Conservation (phyloP, 2,113 vertebrate genomes). For the Paedocypris sp. region DNA sequence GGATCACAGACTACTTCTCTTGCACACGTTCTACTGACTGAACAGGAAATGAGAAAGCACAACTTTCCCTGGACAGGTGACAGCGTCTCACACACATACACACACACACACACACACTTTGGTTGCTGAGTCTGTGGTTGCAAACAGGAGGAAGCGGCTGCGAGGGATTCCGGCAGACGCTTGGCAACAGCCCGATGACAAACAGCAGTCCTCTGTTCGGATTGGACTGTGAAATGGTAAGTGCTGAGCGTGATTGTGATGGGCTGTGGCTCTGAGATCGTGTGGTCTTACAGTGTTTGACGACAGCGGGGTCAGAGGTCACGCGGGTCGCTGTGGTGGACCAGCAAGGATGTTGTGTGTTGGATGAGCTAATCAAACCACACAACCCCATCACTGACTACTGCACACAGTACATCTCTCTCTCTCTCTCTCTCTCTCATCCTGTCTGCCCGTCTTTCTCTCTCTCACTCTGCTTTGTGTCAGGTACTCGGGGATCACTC, state of each 20-base stretch:
- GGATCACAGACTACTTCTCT: conserved; percentile 42
- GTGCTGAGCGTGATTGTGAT: conserved; percentile 4
- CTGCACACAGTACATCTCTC: conserved; percentile 64
- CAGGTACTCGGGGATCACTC: conserved; percentile 82
- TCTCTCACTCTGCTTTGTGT: neutral
- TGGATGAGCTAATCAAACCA: conserved; percentile 79
- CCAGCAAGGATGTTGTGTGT: conserved; percentile 61
- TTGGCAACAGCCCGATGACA: conserved; percentile 51
- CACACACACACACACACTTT: neutral
- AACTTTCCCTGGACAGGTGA: conserved; percentile 53
- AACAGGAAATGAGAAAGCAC: conserved; percentile 46
- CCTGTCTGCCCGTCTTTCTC: too few species aligned
- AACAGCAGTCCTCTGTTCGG: conserved; percentile 81
- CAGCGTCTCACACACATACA: neutral
- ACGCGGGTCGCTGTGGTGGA: conserved; percentile 75
- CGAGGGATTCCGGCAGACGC: conserved; percentile 59
- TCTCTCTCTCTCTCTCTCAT: neutral
- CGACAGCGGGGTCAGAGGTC: conserved; percentile 64
- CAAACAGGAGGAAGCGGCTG: conserved; percentile 57
- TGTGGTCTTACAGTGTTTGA: conserved; percentile 65
- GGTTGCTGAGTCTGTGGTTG: neutral
- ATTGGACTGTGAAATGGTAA: conserved; percentile 90
- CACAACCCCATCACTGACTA: conserved; percentile 65
- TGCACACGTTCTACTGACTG: conserved; percentile 45
- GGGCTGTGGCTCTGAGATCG: neutral